Conservation (phyloP, 2,888 invertebrate species). For the Lithosia quadra region DNA sequence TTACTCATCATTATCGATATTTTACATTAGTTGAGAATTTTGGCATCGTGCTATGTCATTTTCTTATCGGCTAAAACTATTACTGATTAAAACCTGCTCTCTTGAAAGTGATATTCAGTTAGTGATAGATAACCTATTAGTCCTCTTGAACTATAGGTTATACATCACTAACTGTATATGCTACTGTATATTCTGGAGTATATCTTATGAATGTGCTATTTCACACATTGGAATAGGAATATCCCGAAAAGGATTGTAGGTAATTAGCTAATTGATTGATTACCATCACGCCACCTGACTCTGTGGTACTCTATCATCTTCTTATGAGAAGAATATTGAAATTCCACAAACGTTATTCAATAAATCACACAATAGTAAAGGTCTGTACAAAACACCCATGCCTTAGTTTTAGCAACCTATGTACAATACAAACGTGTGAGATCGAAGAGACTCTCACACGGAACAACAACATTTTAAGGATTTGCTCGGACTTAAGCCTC, state of each 20-base stretch:
- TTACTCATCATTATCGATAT: neutral
- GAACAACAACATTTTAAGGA: neutral
- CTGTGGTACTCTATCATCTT: neutral
- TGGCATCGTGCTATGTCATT: too few species aligned
- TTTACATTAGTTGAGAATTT: slow-evolving; percentile 1
- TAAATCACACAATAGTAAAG: neutral
- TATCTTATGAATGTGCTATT: neutral
- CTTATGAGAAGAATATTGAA: neutral
- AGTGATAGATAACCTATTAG: too few species aligned
- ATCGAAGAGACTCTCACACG: neutral
- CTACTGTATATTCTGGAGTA: neutral
- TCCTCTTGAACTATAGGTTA: neutral
- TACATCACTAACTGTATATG: neutral
- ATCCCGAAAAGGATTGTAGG: neutral
- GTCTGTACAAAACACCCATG: neutral
- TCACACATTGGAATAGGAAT: neutral
- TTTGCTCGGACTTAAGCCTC: neutral
- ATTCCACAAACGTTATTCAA: neutral
- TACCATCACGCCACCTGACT: too few species aligned
- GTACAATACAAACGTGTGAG: neutral
- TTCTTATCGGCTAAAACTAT: neutral
- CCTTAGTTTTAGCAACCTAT: neutral
- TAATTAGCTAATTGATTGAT: neutral
- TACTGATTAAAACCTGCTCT: neutral
- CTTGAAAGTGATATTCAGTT: too few species aligned